Conservation (phyloP, 2,113 vertebrate genomes). For the Eupsittula cactorum region DNA sequence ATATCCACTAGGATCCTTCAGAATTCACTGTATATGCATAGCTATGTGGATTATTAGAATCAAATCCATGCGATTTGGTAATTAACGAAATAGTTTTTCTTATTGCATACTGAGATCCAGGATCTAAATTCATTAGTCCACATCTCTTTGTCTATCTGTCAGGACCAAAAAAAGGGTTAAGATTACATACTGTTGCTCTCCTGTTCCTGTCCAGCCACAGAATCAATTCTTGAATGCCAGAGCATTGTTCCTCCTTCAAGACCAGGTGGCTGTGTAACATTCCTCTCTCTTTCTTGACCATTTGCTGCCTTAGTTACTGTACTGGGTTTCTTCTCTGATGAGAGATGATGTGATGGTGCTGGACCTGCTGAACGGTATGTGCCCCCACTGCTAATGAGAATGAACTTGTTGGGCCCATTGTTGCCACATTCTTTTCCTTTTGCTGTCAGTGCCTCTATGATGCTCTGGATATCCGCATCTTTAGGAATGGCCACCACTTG, state of each 20-base stretch:
- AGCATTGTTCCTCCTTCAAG: background rate
- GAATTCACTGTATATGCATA: background rate
- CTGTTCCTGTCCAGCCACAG: background rate
- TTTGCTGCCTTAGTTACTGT: background rate
- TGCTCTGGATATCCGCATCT: constrained; percentile 84
- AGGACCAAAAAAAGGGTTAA: background rate
- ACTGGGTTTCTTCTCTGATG: constrained; percentile 5
- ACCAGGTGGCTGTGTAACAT: background rate
- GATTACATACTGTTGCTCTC: constrained; percentile 46
- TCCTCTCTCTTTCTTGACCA: constrained; percentile 4
- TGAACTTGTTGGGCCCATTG: constrained; percentile 91
- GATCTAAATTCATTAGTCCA: background rate
- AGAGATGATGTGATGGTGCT: background rate
- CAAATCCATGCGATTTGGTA: background rate
- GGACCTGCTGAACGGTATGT: background rate
- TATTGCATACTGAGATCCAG: background rate
- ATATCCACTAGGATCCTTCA: background rate
- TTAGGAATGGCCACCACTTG: constrained; percentile 89
- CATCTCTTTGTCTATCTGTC: background rate
- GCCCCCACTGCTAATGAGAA: constrained; percentile 83
- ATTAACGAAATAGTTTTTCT: background rate
- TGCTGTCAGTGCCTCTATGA: constrained; percentile 87
- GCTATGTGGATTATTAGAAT: background rate
- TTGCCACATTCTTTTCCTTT: constrained; percentile 88
- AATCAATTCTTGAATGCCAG: background rate